phyloP scores from a whole-genome alignment of 2,888 invertebrate species.

The Andrena chrysosceles region DNA sequence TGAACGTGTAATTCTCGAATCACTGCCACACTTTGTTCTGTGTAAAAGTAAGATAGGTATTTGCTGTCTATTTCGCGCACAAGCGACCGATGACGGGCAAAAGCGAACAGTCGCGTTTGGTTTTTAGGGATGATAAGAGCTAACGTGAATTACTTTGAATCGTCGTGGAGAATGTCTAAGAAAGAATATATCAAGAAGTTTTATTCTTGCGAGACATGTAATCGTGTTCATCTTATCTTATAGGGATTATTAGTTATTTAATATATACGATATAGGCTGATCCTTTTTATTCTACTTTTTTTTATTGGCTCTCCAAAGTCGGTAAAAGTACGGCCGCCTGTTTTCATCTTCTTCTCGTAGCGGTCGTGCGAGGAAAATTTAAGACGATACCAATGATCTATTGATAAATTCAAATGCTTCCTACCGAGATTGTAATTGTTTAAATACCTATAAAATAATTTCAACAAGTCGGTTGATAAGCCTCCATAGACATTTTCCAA shows the following conservation, averaged over 20 bases:
- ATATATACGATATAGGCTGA: slow-evolving; percentile 29
- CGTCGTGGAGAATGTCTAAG: background rate
- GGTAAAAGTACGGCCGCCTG: background rate
- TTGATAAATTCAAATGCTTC: slow-evolving; percentile 38
- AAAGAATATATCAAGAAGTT: slow-evolving; percentile 51
- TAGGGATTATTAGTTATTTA: slow-evolving; percentile 52
- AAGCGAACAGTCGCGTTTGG: slow-evolving; percentile 5
- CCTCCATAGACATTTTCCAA: background rate
- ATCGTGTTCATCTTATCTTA: slow-evolving; percentile 52
- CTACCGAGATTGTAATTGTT: slow-evolving; percentile 31
- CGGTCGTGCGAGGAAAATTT: slow-evolving; percentile 22
- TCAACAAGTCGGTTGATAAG: background rate
- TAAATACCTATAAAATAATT: background rate
- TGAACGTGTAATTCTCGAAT: slow-evolving; percentile 5
- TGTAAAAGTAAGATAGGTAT: slow-evolving; percentile 14
- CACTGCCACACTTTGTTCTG: slow-evolving; percentile 43
- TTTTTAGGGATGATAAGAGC: slow-evolving; percentile 8
- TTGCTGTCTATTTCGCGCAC: background rate
- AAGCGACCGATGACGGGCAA: background rate
- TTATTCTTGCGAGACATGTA: slow-evolving; percentile 50
- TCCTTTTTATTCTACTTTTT: slow-evolving; percentile 14
- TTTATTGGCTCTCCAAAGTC: slow-evolving; percentile 19
- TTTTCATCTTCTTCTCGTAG: slow-evolving; percentile 23
- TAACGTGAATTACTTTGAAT: slow-evolving; percentile 7
- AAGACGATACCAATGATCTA: slow-evolving; percentile 58